Percentiles rank a stretch among this genome's conserved stretches.
phyloP scores from a whole-genome alignment of 2,888 invertebrate genomes.

The Eupsilia transversa region DNA sequence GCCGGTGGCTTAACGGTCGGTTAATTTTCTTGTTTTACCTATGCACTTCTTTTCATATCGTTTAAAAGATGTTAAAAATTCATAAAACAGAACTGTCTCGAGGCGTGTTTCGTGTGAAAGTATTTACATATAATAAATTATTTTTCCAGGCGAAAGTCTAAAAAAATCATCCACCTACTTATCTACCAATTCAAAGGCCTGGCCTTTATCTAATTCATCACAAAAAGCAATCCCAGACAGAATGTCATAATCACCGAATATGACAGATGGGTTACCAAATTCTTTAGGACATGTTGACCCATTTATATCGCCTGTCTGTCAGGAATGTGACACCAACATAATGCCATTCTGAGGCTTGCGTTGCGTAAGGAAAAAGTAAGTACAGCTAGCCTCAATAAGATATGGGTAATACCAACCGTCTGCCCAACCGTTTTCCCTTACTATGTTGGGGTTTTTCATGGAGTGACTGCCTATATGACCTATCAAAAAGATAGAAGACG shows the following conservation, averaged over 20 bases:
- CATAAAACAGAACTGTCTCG: background rate
- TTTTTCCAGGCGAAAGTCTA: background rate
- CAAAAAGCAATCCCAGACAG: slow-evolving; percentile 26
- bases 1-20: background rate
- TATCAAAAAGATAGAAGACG: background rate
- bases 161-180: background rate
- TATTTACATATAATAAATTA: slow-evolving; percentile 8
- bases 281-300: slow-evolving; percentile 29
- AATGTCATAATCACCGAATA: slow-evolving; percentile 19
- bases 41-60: background rate
- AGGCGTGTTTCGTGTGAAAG: background rate
- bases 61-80: background rate
- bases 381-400: background rate
- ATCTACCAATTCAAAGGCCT: background rate
- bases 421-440: background rate
- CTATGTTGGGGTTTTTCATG: background rate
- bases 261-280: slow-evolving; percentile 22
- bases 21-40: background rate
- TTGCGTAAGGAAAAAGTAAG: slow-evolving; percentile 21
- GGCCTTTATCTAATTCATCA: slow-evolving; percentile 10
- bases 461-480: no score
- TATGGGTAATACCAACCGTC: background rate
- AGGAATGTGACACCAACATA: slow-evolving; percentile 33
- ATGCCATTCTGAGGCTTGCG: slow-evolving; percentile 2
- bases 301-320: slow-evolving; percentile 34